Evolutionary conservation across 1,140 invertebrate species (phyloP).

Genomic region (Aphelenchoides fujianensis): DNA sequence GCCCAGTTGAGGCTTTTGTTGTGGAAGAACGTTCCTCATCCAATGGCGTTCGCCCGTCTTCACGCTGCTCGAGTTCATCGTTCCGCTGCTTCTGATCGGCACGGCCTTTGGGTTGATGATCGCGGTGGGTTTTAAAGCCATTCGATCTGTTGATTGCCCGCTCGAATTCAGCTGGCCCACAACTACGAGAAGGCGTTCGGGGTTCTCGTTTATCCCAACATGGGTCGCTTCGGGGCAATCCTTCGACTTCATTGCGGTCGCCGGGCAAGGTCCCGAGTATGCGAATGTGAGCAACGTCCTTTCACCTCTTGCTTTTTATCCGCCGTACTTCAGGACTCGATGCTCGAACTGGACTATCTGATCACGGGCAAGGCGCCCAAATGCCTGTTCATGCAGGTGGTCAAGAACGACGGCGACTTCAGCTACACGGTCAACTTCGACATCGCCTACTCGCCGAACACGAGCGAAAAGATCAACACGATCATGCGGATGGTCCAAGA

Average conservation of each 20-base stretch:
- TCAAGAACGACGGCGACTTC: constrained; percentile 3
- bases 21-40: constrained; percentile 51
- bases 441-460: constrained; percentile 46
- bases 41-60: constrained; percentile 53
- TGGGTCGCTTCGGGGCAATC: constrained; percentile 44
- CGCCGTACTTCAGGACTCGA: constrained; percentile 38
- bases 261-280: constrained; percentile 9
- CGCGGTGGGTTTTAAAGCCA: too few relatives aligned
- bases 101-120: constrained; percentile 48
- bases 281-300: constrained; percentile 18
- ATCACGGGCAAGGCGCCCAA: constrained; percentile 17
- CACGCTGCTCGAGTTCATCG: constrained; percentile 49
- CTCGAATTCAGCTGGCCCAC: too few relatives aligned
- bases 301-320: constrained; percentile 14
- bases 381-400: constrained; percentile 42
- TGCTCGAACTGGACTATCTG: constrained; percentile 26
- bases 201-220: constrained; percentile 19
- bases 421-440: constrained; percentile 25
- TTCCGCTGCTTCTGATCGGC: constrained; percentile 51
- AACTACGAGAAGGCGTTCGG: constrained; percentile 44
- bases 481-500: constrained; percentile 45
- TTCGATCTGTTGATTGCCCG: too few relatives aligned
- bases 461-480: constrained; percentile 27
- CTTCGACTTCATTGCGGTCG: constrained; percentile 40
- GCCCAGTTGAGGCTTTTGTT: constrained; percentile 48